Percentiles rank a stretch among this genome's conserved stretches.
Evolutionary conservation across 2,797 vertebrate genomes (phyloP).

Genomic region (Leucoraja ocellata): DNA sequence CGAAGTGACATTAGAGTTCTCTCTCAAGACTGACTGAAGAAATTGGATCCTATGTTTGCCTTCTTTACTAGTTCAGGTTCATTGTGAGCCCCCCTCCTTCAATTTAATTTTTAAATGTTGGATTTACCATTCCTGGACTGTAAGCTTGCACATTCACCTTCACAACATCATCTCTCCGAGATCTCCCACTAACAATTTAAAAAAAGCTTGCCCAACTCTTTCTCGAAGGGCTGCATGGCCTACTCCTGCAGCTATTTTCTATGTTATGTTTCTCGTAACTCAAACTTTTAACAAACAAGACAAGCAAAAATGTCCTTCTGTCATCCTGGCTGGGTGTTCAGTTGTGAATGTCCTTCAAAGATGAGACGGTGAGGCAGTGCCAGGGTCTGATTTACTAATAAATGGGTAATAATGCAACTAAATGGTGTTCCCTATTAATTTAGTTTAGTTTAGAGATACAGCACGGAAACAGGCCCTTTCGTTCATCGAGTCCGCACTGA

Average conservation of each 20-base stretch:
- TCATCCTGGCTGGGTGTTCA: background rate
- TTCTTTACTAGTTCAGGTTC: background rate
- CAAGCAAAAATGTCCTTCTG: background rate
- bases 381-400: background rate
- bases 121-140: background rate
- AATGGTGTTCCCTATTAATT: background rate
- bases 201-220: background rate
- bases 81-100: background rate
- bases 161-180: background rate
- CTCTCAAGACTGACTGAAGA: background rate
- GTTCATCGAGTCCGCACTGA: too few species aligned
- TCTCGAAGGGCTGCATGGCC: too few species aligned
- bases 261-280: background rate
- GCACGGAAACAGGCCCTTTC: too few species aligned
- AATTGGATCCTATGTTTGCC: background rate
- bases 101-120: background rate
- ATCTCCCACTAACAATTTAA: background rate
- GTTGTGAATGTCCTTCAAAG: background rate
- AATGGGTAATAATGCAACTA: background rate
- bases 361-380: background rate
- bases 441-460: too few species aligned
- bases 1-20: background rate
- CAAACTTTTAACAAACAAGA: background rate
- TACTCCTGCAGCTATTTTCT: too few species aligned
- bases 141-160: background rate